phyloP scores from a whole-genome alignment of 2,797 vertebrate genomes.

The Leptoclinus maculatus region DNA sequence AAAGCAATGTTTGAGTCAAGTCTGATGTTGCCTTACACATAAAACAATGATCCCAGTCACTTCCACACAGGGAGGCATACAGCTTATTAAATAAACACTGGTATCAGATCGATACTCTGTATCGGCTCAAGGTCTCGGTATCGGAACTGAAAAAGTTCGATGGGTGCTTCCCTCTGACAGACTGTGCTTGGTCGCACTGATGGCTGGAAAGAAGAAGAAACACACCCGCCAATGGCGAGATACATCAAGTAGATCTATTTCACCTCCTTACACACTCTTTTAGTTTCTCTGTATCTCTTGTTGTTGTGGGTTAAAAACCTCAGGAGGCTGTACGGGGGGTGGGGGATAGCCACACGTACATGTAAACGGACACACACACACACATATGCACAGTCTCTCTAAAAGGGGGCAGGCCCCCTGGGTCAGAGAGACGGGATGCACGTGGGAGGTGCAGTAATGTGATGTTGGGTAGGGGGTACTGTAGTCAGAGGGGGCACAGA shows the following conservation, averaged over 20 bases:
- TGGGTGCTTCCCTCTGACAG: too few relatives aligned
- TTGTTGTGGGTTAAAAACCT: constrained; percentile 34
- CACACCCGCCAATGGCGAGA: not conserved
- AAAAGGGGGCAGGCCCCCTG: constrained; percentile 14
- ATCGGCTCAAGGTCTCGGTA: too few relatives aligned
- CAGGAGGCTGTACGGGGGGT: not conserved
- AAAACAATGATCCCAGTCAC: too few relatives aligned
- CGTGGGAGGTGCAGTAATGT: constrained; percentile 46
- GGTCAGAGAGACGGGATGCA: constrained; percentile 51
- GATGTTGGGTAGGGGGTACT: constrained; percentile 49
- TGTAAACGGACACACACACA: not conserved
- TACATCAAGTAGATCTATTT: not conserved
- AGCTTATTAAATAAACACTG: too few relatives aligned
- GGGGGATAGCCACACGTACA: not conserved
- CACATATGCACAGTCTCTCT: not conserved
- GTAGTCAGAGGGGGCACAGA: constrained; percentile 38
- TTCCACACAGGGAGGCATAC: too few relatives aligned
- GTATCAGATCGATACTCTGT: too few relatives aligned
- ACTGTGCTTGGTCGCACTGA: not conserved
- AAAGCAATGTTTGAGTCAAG: too few relatives aligned
- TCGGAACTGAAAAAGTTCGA: too few relatives aligned
- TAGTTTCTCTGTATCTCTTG: not conserved
- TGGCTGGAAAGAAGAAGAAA: not conserved
- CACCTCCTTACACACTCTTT: not conserved
- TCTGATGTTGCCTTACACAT: too few relatives aligned